Evolutionary conservation across 2,797 vertebrate species (phyloP), one percentile per base, ranked within the genome.

Genomic region (Propithecus deckenii): DNA sequence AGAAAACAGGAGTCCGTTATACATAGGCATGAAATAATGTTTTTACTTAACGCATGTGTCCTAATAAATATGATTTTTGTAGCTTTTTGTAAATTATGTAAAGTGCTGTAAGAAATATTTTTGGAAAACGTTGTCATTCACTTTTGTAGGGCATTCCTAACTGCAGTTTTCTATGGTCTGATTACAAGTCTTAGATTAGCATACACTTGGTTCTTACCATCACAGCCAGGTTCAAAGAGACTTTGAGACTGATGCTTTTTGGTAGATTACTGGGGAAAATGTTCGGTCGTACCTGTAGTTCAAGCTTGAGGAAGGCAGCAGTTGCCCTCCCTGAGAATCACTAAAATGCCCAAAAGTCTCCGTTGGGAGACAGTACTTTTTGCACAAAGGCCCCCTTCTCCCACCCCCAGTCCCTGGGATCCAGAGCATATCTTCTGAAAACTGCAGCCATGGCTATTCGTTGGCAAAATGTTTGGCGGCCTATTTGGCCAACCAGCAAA

Each of bases 71-170:
- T 12, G 20, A 23, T 23, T 76, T 76, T 76, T 52, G 48, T 23
- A 35, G 32, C 48, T 35, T 35, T n/a, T 35, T 76, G 32, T 13
- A 76, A 76, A 76, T 35, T 22, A 76, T 35, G 32, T 23, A 52
- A 52, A 52, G 7, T 22, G 48, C 32, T 52, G 11, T 52, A 52
- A 76, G 96, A 76, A 76, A 52, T 76, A 52, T 14, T 35, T 76
- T 76, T 76, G 48, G 74, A 76, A 76, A 8, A 35, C 50, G 12
- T 2, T 3, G n/a, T 83, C 0, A 4, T 78, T 74, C 0, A 50
- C 12, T 97, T 98, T 98, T 84, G 88, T 97, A 95, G 97, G 91
- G 89, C 69, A 59, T 57, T 25, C 88, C 48, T 97, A 93, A 38
- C 93, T 75, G 71, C 61, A 61, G 86, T 46, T 78, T 59, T 63